Evolutionary conservation across 2,113 vertebrate species (phyloP).

Genomic region (Triplophysa siluroides): DNA sequence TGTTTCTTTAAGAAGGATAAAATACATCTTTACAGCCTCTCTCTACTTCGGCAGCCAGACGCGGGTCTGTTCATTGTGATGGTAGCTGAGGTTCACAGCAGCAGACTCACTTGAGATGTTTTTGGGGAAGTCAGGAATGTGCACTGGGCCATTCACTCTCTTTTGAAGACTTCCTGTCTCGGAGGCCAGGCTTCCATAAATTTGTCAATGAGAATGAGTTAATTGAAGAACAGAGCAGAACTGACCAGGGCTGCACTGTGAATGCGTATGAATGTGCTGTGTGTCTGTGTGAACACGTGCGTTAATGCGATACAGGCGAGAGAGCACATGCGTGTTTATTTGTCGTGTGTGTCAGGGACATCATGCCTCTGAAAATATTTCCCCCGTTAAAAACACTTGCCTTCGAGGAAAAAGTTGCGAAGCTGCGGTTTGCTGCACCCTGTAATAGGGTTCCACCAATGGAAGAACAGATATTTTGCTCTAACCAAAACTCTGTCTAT

Average conservation of each 20-base stretch:
- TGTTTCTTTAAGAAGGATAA: too few relatives aligned
- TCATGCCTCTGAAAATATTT: slow-evolving; percentile 57
- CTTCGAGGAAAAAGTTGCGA: slow-evolving; percentile 62
- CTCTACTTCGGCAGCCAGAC: background rate
- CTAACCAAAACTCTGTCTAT: slow-evolving; percentile 50
- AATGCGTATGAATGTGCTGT: slow-evolving; percentile 7
- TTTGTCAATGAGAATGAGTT: slow-evolving; percentile 80
- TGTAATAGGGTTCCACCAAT: slow-evolving; percentile 41
- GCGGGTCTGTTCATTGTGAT: slow-evolving; percentile 16
- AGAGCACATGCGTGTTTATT: slow-evolving; percentile 28
- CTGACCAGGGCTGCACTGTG: slow-evolving; percentile 61
- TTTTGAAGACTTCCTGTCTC: slow-evolving; percentile 76
- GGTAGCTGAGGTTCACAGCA: slow-evolving; percentile 34
- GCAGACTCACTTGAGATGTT: slow-evolving; percentile 40
- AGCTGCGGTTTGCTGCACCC: slow-evolving; percentile 54
- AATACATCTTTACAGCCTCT: too few relatives aligned
- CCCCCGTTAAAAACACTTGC: slow-evolving; percentile 60
- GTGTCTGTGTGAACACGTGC: background rate
- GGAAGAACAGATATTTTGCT: slow-evolving; percentile 57
- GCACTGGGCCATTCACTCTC: slow-evolving; percentile 64
- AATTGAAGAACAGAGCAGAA: slow-evolving; percentile 73
- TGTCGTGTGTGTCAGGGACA: slow-evolving; percentile 47
- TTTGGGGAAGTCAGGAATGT: slow-evolving; percentile 69
- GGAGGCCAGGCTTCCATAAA: slow-evolving; percentile 67
- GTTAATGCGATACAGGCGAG: slow-evolving; percentile 6